Conservation (phyloP, 2,888 invertebrate species). For the Philonicus albiceps region DNA sequence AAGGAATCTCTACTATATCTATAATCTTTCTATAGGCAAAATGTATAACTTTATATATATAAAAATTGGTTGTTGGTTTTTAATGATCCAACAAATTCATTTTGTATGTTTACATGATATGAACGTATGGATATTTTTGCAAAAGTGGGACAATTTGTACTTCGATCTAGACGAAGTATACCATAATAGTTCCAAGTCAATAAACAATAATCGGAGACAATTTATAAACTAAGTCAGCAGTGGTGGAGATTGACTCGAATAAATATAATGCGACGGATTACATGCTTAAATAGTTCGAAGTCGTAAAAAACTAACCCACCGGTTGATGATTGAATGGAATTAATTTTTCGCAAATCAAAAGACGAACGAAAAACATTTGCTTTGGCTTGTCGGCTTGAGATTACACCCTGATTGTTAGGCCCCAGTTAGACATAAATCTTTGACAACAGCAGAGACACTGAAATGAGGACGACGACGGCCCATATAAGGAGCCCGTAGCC, state of each 20-base stretch:
- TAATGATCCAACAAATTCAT: too few relatives aligned
- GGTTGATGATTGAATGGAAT: not conserved
- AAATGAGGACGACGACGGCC: not conserved
- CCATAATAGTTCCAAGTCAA: not conserved
- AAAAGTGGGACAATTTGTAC: not conserved
- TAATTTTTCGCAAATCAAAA: not conserved
- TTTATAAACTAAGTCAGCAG: not conserved
- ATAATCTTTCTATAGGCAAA: too few relatives aligned
- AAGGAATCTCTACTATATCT: too few relatives aligned
- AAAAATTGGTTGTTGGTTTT: too few relatives aligned
- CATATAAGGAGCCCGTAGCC: not conserved
- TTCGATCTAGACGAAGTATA: not conserved
- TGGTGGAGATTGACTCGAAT: not conserved
- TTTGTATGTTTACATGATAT: not conserved
- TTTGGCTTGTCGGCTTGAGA: not conserved
- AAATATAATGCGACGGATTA: not conserved
- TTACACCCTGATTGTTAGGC: not conserved
- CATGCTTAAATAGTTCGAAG: not conserved
- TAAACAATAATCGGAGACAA: not conserved
- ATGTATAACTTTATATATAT: too few relatives aligned
- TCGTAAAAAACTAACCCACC: not conserved
- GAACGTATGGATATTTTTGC: not conserved
- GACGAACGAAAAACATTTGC: not conserved
- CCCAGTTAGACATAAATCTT: slow-evolving; percentile 5
- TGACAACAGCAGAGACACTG: not conserved